Evolutionary conservation across 2,113 vertebrate genomes (phyloP).

Genomic region (Aplodontia rufa): DNA sequence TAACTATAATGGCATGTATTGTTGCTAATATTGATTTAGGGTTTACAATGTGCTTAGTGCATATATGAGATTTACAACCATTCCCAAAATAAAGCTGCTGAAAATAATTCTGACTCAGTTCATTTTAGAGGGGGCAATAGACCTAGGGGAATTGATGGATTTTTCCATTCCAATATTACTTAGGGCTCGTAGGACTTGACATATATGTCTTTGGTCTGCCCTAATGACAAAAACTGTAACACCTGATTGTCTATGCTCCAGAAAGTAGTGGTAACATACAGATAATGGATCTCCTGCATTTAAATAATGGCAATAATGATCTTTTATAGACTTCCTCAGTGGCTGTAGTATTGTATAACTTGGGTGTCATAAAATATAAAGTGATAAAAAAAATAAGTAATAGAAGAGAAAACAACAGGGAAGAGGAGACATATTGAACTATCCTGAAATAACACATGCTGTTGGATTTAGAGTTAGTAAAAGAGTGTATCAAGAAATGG

Average conservation of each 20-base stretch:
- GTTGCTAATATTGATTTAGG: neutral
- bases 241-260: neutral
- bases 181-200: neutral
- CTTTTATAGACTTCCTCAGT: neutral
- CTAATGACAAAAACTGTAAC: neutral
- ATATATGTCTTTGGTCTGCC: neutral
- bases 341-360: neutral
- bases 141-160: neutral
- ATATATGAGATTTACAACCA: neutral
- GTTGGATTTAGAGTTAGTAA: neutral
- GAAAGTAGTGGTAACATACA: neutral
- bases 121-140: neutral
- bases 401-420: neutral
- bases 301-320: neutral
- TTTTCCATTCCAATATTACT: neutral
- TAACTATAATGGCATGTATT: neutral
- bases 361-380: neutral
- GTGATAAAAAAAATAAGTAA: neutral
- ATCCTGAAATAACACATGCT: neutral
- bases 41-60: neutral
- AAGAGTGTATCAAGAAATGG: neutral
- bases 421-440: neutral
- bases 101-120: neutral
- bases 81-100: neutral
- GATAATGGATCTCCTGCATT: neutral